Evolutionary conservation across 2,113 vertebrate genomes (phyloP).

Genomic region (Ictidomys tridecemlineatus): DNA sequence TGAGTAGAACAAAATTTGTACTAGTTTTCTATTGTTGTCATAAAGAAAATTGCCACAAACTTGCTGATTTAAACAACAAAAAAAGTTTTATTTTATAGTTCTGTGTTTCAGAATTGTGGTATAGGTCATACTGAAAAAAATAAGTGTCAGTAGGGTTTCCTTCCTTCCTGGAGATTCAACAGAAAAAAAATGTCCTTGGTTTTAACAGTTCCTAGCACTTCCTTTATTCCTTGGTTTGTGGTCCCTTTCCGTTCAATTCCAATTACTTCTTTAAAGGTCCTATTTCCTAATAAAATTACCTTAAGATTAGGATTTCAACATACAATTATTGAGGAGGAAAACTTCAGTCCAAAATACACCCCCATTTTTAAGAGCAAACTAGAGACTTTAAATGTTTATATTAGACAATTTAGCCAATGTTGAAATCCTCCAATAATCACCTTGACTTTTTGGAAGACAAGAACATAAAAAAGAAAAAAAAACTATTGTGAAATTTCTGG

Average conservation of each 20-base stretch:
- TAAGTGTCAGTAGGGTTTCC: background rate
- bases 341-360: background rate
- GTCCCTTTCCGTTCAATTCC: background rate
- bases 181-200: background rate
- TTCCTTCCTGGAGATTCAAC: background rate
- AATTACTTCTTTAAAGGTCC: background rate
- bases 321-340: background rate
- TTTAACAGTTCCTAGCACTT: background rate
- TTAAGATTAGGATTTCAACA: background rate
- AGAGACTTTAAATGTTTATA: background rate
- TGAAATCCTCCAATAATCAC: background rate
- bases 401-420: background rate
- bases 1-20: background rate
- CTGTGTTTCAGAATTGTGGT: background rate
- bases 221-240: background rate
- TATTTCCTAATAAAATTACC: background rate
- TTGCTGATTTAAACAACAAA: background rate
- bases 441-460: background rate
- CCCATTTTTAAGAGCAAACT: background rate
- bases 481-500: no score
- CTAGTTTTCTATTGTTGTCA: background rate
- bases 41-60: background rate
- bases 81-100: background rate
- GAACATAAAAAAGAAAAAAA: background rate
- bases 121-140: background rate